A percentile compares a stretch with the other conserved stretches of the same genome.
Evolutionary conservation across 2,797 vertebrate genomes (phyloP).

Genomic region (Rallus crepitans): DNA sequence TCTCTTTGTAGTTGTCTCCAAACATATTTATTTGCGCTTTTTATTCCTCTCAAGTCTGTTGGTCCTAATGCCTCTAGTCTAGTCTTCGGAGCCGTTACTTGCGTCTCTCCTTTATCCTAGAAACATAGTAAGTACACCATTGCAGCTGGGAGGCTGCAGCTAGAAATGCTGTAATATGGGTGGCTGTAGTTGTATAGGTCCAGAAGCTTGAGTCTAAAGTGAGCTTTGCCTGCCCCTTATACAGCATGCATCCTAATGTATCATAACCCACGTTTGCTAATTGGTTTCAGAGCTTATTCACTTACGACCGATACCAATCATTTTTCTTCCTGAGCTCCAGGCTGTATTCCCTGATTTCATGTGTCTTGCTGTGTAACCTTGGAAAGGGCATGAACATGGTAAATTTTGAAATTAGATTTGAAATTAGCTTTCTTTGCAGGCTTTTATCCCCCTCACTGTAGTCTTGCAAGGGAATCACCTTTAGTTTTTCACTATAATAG

Average conservation of each 20-base stretch:
- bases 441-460: neutral
- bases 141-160: neutral
- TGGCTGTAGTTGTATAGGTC: neutral
- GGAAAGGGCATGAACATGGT: neutral
- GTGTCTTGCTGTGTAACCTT: slow-evolving; percentile 41
- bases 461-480: slow-evolving; percentile 2
- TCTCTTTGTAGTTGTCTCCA: neutral
- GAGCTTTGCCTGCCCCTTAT: neutral
- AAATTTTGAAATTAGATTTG: slow-evolving; percentile 60
- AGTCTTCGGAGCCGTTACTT: neutral
- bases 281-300: slow-evolving; percentile 18
- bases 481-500: slow-evolving; percentile 46
- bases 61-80: neutral
- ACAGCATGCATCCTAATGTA: neutral
- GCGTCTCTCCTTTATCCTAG: neutral
- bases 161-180: fast-evolving
- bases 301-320: neutral
- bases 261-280: neutral
- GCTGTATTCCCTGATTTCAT: slow-evolving; percentile 40
- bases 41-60: neutral
- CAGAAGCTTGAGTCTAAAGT: neutral
- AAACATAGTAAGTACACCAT: fast-evolving
- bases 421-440: slow-evolving; percentile 31
- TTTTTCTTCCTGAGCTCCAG: slow-evolving; percentile 43
- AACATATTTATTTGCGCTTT: neutral